Base-by-base conservation (phyloP, 1,140 invertebrate genomes). In the Lucilia sericata region DNA sequence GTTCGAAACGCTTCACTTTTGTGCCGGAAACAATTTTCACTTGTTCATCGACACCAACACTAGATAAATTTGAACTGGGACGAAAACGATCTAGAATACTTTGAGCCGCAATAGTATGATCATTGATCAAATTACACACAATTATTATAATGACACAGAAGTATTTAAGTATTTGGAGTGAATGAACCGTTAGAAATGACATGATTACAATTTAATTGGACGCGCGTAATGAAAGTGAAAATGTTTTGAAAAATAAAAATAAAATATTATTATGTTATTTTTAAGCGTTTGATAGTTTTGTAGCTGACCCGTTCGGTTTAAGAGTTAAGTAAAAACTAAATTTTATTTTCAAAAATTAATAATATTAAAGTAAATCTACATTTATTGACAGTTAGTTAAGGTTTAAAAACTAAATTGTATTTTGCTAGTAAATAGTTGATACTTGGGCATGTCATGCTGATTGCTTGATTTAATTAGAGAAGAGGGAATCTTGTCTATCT, bases 1-100 rank as follows among this genome's bases (percentile, higher is more conserved):
- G 86, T 19, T 90, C 89, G 60, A 88, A 90, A 3, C 88, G 86
- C 83, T 90, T 90, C 75, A 90, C 89, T 80, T 90, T 90, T n/a
- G 89, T 90, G 78, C 89, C 89, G 60, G 89, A 89, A 21, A 90
- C 89, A 30, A 90, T 88, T 85, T 89, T 90, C 17, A 90, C 85
- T 19, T 82, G 85, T 2, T 90, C 89, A 86, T 90, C 87, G 60
- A 82, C 82, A n/a, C 86, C 86, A 49, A 85, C 65, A 82, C 88
- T 88, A 25, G 84, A 60, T 13, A 36, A 4, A 34, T 80, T 80
- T 2, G n/a, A 70, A 30, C 13, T 85, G 5, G 85, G 70, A 5
- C 88, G 85, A 4, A 89, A 82, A 14, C 88, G 89, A 83, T 88
- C 87, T 60, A 88, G 17, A 47, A 88, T 84, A 86, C 87, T 89